Evolutionary conservation across 1,140 invertebrate species (phyloP).

Genomic region (Achroia grisella): DNA sequence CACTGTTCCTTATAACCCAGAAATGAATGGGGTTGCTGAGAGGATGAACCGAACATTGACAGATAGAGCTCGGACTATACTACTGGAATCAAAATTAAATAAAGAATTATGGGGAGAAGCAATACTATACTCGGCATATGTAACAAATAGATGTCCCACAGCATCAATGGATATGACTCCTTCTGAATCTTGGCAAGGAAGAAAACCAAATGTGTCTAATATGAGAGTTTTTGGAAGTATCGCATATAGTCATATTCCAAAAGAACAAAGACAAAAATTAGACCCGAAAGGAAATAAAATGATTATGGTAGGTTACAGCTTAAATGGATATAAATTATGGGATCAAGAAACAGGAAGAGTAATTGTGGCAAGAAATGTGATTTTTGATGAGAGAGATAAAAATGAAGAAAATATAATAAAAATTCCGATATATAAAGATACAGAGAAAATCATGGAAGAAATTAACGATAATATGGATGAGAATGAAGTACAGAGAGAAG

Average conservation of each 20-base stretch:
- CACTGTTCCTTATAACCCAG: too few relatives aligned
- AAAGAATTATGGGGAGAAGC: constrained; percentile 45
- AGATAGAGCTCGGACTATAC: constrained; percentile 37
- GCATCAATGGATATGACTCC: constrained; percentile 20
- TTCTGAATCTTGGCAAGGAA: constrained; percentile 33
- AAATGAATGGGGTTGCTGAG: constrained; percentile 59
- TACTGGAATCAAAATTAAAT: too few relatives aligned
- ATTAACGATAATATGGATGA: too few relatives aligned
- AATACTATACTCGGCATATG: constrained; percentile 16
- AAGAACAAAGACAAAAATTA: constrained; percentile 16
- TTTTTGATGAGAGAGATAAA: constrained; percentile 15
- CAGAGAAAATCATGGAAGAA: not conserved
- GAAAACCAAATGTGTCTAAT: constrained; percentile 21
- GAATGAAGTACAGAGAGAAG: too few relatives aligned
- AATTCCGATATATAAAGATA: not conserved
- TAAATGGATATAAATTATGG: constrained; percentile 4
- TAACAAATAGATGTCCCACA: constrained; percentile 23
- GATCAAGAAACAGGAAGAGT: constrained; percentile 6
- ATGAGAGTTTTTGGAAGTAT: constrained; percentile 39
- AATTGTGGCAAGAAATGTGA: constrained; percentile 9
- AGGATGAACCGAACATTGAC: constrained; percentile 47
- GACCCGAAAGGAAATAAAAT: constrained; percentile 11
- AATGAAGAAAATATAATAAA: not conserved
- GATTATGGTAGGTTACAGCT: constrained; percentile 13
- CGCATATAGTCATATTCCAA: constrained; percentile 25